Percentiles rank a stretch among this genome's conserved stretches.
Conservation (phyloP, 2,797 vertebrate genomes). For the Eulemur rubriventer region DNA sequence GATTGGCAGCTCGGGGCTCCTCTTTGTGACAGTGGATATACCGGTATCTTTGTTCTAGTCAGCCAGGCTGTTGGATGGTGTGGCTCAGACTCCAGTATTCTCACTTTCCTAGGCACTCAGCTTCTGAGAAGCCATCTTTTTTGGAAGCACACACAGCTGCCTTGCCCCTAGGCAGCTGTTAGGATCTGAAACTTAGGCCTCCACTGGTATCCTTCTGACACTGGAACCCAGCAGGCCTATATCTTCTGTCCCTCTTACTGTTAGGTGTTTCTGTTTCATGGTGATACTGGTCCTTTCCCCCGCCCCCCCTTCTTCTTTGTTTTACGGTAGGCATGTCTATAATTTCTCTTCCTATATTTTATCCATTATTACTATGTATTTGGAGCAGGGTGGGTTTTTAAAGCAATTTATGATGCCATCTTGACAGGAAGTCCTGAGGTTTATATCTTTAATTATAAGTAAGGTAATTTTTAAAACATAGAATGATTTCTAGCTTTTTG, state of each 20-base stretch:
- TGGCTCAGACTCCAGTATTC: background rate
- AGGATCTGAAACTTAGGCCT: background rate
- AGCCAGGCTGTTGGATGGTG: background rate
- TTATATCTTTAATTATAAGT: slow-evolving; percentile 6
- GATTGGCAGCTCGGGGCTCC: background rate
- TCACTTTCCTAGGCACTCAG: background rate
- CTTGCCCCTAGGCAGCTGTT: background rate
- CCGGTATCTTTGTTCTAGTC: background rate
- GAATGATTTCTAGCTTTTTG: background rate
- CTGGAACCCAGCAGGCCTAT: background rate
- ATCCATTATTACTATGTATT: background rate
- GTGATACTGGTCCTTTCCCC: background rate
- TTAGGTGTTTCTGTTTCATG: background rate
- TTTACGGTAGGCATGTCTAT: background rate
- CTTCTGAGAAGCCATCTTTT: background rate
- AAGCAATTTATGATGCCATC: background rate
- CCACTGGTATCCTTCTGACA: background rate
- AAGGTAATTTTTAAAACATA: background rate
- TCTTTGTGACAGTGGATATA: background rate
- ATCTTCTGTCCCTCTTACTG: background rate
- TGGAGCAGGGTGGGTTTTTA: background rate
- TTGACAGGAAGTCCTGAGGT: background rate
- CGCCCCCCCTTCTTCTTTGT: background rate
- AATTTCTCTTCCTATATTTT: background rate
- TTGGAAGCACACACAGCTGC: background rate